Evolutionary conservation across 2,797 vertebrate species (phyloP).

Genomic region (Taeniopygia guttata): DNA sequence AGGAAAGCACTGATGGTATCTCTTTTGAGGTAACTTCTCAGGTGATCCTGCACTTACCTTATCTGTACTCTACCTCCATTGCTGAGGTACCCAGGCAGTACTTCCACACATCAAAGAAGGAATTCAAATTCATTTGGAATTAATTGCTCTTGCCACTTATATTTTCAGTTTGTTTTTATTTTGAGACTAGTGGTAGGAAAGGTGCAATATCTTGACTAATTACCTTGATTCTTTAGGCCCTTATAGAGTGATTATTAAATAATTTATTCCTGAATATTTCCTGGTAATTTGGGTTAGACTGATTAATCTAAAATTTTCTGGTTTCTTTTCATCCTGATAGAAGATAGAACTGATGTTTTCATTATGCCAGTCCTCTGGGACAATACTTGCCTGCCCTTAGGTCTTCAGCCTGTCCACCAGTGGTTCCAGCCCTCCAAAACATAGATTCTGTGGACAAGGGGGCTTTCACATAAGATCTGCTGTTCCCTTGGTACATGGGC

Average conservation of each 20-base stretch:
- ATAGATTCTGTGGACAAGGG: neutral
- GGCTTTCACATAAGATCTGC: neutral
- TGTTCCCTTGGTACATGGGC: neutral
- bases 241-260: neutral
- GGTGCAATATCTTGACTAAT: neutral
- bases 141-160: neutral
- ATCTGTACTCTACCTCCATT: neutral
- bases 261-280: neutral
- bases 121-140: neutral
- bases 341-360: neutral
- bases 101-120: neutral
- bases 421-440: neutral
- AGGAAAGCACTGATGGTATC: neutral
- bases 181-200: neutral
- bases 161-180: neutral
- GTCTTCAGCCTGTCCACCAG: neutral
- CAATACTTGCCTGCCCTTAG: neutral
- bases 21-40: neutral
- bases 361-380: neutral
- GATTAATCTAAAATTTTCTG: neutral
- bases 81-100: neutral
- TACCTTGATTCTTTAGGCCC: neutral
- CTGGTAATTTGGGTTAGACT: neutral
- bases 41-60: neutral
- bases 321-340: neutral